Evolutionary conservation across 23 tunicate species (phyloP).

Genomic region (Diplosoma virens): DNA sequence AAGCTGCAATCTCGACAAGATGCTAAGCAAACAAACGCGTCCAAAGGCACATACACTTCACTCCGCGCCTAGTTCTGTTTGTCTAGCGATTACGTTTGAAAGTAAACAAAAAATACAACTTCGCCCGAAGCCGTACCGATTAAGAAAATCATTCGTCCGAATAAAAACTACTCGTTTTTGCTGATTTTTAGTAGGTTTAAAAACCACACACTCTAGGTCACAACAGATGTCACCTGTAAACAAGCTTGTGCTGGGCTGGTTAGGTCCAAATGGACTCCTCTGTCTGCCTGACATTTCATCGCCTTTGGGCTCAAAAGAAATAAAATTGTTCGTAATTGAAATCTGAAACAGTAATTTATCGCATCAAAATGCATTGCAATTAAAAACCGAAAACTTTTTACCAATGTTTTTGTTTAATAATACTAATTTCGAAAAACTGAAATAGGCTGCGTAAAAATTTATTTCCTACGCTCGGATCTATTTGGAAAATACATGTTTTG

Average conservation of each 20-base stretch:
- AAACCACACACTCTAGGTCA: not conserved
- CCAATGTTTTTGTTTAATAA: not conserved
- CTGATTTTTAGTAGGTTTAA: too few species aligned
- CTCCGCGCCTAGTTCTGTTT: too few species aligned
- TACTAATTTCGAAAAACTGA: too few species aligned
- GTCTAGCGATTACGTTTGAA: too few species aligned
- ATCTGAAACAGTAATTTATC: constrained; percentile 3
- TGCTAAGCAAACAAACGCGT: too few species aligned
- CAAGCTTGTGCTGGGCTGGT: constrained; percentile 54
- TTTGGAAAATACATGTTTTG: too few species aligned
- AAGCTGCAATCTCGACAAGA: not conserved
- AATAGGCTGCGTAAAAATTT: too few species aligned
- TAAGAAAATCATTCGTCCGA: too few species aligned
- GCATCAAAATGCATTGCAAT: not conserved
- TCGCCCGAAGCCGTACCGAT: too few species aligned
- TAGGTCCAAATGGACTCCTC: constrained; percentile 73
- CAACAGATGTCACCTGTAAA: constrained; percentile 44
- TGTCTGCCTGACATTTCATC: constrained; percentile 46
- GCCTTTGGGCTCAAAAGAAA: not conserved
- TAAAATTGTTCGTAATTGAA: not conserved
- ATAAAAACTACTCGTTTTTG: too few species aligned
- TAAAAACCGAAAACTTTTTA: not conserved
- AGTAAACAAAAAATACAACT: not conserved
- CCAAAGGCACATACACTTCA: too few species aligned
- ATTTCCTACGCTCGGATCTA: too few species aligned